Evolutionary conservation across 2,888 invertebrate genomes (phyloP), one percentile per base, ranked within the genome.

Genomic region (Onthophagus sagittarius): DNA sequence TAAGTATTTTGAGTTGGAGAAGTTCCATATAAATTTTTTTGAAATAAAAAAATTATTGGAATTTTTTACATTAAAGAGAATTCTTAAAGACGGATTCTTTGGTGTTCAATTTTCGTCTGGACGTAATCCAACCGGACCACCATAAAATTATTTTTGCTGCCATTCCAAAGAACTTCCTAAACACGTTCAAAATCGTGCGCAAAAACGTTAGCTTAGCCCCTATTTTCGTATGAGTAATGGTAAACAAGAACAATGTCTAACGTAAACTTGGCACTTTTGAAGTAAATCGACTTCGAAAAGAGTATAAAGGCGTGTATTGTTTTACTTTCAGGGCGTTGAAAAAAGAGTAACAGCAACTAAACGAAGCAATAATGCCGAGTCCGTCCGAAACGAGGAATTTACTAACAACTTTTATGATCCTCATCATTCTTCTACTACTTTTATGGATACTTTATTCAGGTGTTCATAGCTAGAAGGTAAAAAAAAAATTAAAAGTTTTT

Each of bases 381-480:
- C 74, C 76, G 31, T 75, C 76, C 32, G 92, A 92, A 86, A 89
- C 91, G 75, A 88, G 88, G 76, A 92, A 88, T 84, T 88, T 92
- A 77, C 86, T 92, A 81, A 90, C 91, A 82, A 92, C 92, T 78
- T 92, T 92, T 82, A 84, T 90, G 80, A 92, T 92, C 83, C 85
- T 92, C 83, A 88, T 91, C 79, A 85, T 90, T 64, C 86, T 92
- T 63, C 86, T 92, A 72, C 87, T 90, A 80, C 88, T 90, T 73
- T 87, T 92, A 71, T 92, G 91, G 90, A 85, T 91, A 63, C 87
- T 92, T 76, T 92, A 92, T 84, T 89, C 91, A 15, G 91, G 91
- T 33, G 15, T 75, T 33, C 71, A 11, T 71, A 72, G 74, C 65
- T 75, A 53, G 70, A 75, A 75, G 71, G 71, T 72, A 73, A 33